Base-by-base conservation (phyloP, 1,140 invertebrate species). In the Halictus rubicundus region DNA sequence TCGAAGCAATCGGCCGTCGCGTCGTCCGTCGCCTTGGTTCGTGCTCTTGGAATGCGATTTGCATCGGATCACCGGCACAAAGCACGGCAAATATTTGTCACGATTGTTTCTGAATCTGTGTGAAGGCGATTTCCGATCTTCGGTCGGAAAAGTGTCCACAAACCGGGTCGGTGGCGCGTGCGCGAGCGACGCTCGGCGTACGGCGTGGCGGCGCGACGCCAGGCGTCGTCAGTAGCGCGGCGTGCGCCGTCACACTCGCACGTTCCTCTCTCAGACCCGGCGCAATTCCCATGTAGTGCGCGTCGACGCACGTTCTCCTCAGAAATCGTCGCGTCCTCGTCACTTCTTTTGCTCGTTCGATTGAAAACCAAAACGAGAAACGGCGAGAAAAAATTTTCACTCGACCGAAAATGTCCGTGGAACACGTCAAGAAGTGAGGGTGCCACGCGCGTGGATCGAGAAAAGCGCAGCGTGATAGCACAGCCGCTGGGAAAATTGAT, bases 171-270 rank as follows among this genome's bases (percentile, higher is more conserved):
- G 71, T 78, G 70, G 90, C 91, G 92, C 90, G 74, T 90, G 90
- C 90, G 90, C 91, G 73, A 78, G 52, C 69, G 80, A 83, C 19
- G n/a, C 71, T 64, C 70, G 61, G 71, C 64, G 73, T 68, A 69
- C 84, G 86, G 69, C 86, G 82, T 88, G 85, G 88, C 85, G 83
- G 61, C 86, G 83, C 90, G 88, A 89, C 87, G 86, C 85, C 88
- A 83, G 88, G 87, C 90, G 88, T 89, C 90, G 87, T 88, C 90
- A 93, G 92, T 92, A 91, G 90, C 92, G 91, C 92, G 91, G 91
- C 92, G 92, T 92, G 92, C 92, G 92, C 90, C 92, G 89, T 91
- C 86, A 90, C 52, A 90, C 88, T 88, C 92, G 92, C 92, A 93
- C 88, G 90, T 89, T 83, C 82, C 84, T 52, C 83, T 37, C 74